Conservation (phyloP, 2,113 vertebrate genomes). For the Mohoua ochrocephala region DNA sequence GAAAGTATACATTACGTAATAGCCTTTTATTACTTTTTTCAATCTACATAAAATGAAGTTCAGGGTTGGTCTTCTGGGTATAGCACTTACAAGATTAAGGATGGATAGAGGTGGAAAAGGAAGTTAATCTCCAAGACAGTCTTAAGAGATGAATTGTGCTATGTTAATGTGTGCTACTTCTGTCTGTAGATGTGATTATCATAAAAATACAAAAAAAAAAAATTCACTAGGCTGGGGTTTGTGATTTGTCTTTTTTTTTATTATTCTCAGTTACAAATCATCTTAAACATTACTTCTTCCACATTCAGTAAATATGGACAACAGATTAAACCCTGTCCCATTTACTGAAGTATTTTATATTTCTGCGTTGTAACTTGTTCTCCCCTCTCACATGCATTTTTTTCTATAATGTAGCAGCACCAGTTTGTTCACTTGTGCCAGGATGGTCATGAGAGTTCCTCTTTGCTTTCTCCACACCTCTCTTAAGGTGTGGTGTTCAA, state of each 20-base stretch:
- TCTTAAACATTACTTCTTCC: neutral
- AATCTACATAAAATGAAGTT: neutral
- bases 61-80: neutral
- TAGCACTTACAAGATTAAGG: neutral
- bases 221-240: neutral
- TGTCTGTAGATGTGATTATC: constrained; percentile 3
- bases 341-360: neutral
- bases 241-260: neutral
- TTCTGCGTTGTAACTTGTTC: neutral
- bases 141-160: constrained; percentile 1
- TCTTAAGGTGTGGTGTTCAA: neutral
- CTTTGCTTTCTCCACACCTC: neutral
- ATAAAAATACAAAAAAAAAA: neutral
- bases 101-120: neutral
- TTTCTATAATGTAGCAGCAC: neutral
- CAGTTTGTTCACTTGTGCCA: neutral
- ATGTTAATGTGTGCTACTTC: constrained; percentile 32
- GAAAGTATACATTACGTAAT: neutral
- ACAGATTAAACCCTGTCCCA: neutral
- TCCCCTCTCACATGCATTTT: fast-evolving
- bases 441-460: neutral
- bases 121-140: neutral
- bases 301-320: neutral
- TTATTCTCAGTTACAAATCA: neutral
- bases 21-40: neutral